Evolutionary conservation across 92 coral and sea anemone species (phyloP).

Genomic region (Pocillopora meandrina): DNA sequence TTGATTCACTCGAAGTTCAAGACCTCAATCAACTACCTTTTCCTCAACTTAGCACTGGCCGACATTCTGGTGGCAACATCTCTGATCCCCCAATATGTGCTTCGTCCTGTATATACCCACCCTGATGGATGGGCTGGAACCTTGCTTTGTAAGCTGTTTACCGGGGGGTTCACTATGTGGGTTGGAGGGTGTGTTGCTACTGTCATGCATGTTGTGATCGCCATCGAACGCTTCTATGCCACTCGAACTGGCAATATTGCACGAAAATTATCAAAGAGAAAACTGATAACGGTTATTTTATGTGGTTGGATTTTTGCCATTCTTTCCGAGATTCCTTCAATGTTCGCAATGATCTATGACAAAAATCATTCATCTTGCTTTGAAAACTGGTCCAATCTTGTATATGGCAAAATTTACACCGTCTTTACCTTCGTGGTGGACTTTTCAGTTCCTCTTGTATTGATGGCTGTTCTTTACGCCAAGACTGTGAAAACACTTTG

Average conservation of each 20-base stretch:
- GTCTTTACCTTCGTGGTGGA: conserved; percentile 29
- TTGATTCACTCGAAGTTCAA: conserved; percentile 23
- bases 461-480: conserved; percentile 35
- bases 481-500: conserved; percentile 35
- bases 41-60: conserved; percentile 59
- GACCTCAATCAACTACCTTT: conserved; percentile 62
- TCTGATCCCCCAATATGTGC: conserved; percentile 48
- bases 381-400: conserved; percentile 10
- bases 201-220: conserved; percentile 43
- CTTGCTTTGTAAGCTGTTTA: conserved; percentile 39
- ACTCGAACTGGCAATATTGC: conserved; percentile 23
- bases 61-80: conserved; percentile 52
- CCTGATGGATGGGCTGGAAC: conserved; percentile 50
- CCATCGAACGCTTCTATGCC: conserved; percentile 54
- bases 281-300: conserved; percentile 17
- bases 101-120: conserved; percentile 24
- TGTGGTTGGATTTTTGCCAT: conserved; percentile 49
- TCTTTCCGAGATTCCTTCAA: conserved; percentile 24
- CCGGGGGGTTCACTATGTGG: conserved; percentile 58
- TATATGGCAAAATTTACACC: conserved; percentile 36
- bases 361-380: conserved; percentile 8
- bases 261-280: background rate
- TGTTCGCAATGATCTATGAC: conserved; percentile 31
- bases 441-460: conserved; percentile 23
- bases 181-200: conserved; percentile 51